Conservation (phyloP, 1,140 invertebrate species). For the Homalodisca vitripennis region DNA sequence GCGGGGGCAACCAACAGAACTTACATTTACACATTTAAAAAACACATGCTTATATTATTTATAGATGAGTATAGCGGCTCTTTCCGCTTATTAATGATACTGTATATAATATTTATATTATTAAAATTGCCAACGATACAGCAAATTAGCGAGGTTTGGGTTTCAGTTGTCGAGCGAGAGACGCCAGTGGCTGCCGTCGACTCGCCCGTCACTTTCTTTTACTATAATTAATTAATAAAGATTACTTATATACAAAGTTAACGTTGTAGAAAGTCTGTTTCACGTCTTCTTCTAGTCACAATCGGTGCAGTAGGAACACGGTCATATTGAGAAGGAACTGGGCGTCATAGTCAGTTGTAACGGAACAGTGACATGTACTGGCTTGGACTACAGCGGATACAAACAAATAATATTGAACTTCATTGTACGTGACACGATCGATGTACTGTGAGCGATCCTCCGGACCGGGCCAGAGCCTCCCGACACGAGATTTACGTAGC, state of each 20-base stretch:
- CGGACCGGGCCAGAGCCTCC: too few relatives aligned
- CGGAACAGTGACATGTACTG: neutral
- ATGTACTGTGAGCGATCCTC: neutral
- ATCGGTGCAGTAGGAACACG: constrained; percentile 35
- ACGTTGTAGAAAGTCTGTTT: constrained; percentile 23
- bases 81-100: constrained; percentile 31
- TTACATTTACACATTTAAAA: constrained; percentile 37
- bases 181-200: neutral
- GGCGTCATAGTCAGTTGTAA: neutral
- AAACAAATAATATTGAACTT: neutral
- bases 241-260: constrained; percentile 34
- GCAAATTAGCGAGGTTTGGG: constrained; percentile 38
- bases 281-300: constrained; percentile 27
- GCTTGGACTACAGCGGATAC: neutral
- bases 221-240: constrained; percentile 35
- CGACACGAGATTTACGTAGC: neutral
- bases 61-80: constrained; percentile 28
- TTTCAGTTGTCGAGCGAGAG: constrained; percentile 20
- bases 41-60: constrained; percentile 37
- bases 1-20: constrained; percentile 15
- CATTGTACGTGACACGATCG: neutral
- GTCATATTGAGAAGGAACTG: constrained; percentile 29
- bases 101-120: constrained; percentile 37
- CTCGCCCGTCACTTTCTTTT: constrained; percentile 29
- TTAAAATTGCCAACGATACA: constrained; percentile 40